These are phyloP conservation scores for Macaca fascicularis DNA, from an alignment of 2,113 vertebrate species.

Conservation along the genomic window T2T-MFA8v1.1 NC_088395.1:122676001-122676500, in stretches of 20 bases:
- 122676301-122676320: neutral
- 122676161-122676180: neutral
- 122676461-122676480: neutral
- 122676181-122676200: neutral
- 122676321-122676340: neutral
- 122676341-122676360: neutral
- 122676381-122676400: neutral
- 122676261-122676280: neutral
- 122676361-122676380: neutral
- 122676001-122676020: too few species aligned
- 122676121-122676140: neutral
- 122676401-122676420: neutral
- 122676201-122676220: neutral
- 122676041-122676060: neutral
- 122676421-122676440: neutral
- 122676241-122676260: neutral
- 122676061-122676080: neutral
- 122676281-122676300: neutral
- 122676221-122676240: neutral
- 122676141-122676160: neutral
- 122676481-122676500: neutral
- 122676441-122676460: neutral
- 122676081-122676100: neutral
- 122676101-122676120: neutral
- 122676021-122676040: neutral